These are phyloP conservation scores for Chelonus insularis DNA, from an alignment of 1,140 invertebrate species.

Conservation along the genomic window DNA sequence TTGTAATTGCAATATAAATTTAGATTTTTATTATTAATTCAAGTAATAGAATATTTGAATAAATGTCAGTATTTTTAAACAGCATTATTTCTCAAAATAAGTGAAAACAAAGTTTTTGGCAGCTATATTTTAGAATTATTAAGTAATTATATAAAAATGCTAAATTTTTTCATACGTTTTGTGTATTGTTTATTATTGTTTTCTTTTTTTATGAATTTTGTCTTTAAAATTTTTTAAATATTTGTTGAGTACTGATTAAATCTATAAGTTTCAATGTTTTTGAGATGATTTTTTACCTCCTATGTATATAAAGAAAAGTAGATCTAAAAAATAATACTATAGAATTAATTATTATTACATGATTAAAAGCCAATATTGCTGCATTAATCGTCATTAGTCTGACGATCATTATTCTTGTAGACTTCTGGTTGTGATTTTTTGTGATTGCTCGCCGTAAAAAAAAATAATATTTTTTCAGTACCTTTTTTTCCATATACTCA, in stretches of 20 bases:
- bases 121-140: not conserved
- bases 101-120: not conserved
- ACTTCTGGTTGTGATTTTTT: conserved; percentile 29
- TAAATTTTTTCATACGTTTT: conserved; percentile 38
- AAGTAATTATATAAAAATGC: too few species aligned
- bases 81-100: not conserved
- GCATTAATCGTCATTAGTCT: conserved; percentile 2
- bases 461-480: not conserved
- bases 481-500: not conserved
- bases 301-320: conserved; percentile 2
- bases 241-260: conserved; percentile 48
- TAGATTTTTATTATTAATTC: too few species aligned
- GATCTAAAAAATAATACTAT: not conserved
- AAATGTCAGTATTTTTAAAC: conserved; percentile 3
- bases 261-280: conserved; percentile 37
- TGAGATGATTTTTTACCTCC: conserved; percentile 18
- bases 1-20: too few species aligned
- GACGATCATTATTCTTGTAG: conserved; percentile 12
- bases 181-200: conserved; percentile 37
- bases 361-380: conserved; percentile 12
- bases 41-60: not conserved
- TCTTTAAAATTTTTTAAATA: conserved; percentile 46
- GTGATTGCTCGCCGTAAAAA: conserved; percentile 16
- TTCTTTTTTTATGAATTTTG: conserved; percentile 38
- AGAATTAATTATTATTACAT: conserved; percentile 3